phyloP scores from a whole-genome alignment of 2,797 vertebrate species.

The Vultur gryphus region DNA sequence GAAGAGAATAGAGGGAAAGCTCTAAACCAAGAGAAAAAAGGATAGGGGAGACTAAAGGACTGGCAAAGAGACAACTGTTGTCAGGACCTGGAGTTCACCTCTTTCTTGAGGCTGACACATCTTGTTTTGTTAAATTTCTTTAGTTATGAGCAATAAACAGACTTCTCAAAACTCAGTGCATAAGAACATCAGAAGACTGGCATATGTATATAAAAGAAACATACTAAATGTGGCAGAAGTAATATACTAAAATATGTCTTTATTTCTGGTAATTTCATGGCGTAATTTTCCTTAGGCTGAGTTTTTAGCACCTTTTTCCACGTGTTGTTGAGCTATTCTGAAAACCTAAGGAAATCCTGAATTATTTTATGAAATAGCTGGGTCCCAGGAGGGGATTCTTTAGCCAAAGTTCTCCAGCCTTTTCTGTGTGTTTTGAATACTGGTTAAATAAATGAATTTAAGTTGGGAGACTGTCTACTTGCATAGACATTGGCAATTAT shows the following conservation, averaged over 20 bases:
- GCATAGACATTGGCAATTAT: background rate
- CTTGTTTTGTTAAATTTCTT: background rate
- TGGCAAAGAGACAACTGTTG: background rate
- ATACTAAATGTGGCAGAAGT: background rate
- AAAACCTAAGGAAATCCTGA: background rate
- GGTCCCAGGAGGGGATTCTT: background rate
- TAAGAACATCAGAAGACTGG: background rate
- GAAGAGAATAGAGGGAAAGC: background rate
- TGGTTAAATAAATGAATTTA: background rate
- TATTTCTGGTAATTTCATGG: background rate
- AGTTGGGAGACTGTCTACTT: background rate
- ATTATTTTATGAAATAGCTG: background rate
- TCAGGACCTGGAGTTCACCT: background rate
- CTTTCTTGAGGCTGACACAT: rapidly evolving
- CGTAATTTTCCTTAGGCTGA: background rate
- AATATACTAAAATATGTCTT: background rate
- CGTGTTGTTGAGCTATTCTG: background rate
- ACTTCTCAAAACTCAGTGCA: background rate
- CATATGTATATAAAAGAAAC: background rate
- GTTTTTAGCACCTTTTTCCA: background rate
- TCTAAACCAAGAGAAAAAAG: background rate
- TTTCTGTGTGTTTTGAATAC: background rate
- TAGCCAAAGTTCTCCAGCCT: background rate
- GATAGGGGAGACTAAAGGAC: background rate
- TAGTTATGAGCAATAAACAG: background rate